These are phyloP conservation scores for Tenualosa ilisha DNA, from an alignment of 2,797 vertebrate genomes.

Conservation along the genomic window DNA sequence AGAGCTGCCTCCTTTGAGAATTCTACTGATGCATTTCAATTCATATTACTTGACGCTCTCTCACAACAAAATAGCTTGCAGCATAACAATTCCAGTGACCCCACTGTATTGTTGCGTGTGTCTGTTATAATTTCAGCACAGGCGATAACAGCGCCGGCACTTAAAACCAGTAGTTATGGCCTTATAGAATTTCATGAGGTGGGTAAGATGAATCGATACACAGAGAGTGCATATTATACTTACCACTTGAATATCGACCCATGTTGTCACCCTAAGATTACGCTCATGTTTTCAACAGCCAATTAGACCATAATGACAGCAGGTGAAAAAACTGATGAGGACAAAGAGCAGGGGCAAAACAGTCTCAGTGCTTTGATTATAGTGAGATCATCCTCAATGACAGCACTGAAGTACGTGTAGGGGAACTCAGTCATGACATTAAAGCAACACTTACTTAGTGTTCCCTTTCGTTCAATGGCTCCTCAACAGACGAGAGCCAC, in stretches of 20 bases:
- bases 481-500: background rate
- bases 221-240: background rate
- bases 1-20: background rate
- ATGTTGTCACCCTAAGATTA: background rate
- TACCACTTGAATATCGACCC: background rate
- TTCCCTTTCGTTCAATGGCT: background rate
- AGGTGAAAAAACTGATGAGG: background rate
- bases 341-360: background rate
- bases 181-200: background rate
- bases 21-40: background rate
- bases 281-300: background rate
- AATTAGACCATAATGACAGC: slow-evolving; percentile 14
- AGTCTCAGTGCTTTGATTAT: background rate
- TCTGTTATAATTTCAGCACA: background rate
- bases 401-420: background rate
- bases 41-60: background rate
- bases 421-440: background rate
- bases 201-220: background rate
- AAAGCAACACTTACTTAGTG: background rate
- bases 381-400: background rate
- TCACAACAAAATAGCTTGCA: background rate
- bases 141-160: background rate
- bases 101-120: background rate
- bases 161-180: background rate
- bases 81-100: background rate